These are phyloP conservation scores for Naso thynnoides DNA, from an alignment of 2,797 vertebrate species.

Conservation along the genomic window DNA sequence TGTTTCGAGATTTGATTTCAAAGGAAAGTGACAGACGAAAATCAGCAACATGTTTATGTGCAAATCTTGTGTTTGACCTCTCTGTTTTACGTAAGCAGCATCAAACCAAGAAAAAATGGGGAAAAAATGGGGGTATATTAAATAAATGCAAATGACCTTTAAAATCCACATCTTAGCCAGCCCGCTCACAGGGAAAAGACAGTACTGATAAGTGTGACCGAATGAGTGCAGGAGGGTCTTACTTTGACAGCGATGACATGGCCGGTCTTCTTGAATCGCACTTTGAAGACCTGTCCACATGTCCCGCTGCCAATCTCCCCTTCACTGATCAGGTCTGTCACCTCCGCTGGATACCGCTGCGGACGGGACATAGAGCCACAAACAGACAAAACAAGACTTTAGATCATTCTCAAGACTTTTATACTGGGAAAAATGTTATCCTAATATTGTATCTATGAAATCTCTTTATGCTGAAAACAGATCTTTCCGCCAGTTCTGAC, in stretches of 20 bases:
- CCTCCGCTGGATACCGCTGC: slow-evolving; percentile 94
- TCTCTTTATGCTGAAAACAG: neutral
- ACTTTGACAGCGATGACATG: slow-evolving; percentile 96
- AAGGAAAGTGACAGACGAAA: too few relatives aligned
- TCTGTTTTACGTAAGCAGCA: too few relatives aligned
- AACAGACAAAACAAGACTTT: slow-evolving; percentile 1
- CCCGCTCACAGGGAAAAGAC: neutral
- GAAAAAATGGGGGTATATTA: too few relatives aligned
- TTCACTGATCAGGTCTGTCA: slow-evolving; percentile 92
- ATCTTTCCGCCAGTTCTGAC: neutral
- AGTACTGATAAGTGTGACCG: neutral
- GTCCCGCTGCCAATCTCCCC: slow-evolving; percentile 96
- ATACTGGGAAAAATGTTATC: neutral
- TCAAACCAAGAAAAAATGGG: too few relatives aligned
- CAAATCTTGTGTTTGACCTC: too few relatives aligned
- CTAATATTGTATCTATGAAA: slow-evolving; percentile 1
- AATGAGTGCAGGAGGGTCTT: slow-evolving; percentile 20
- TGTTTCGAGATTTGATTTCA: too few relatives aligned
- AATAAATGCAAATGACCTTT: too few relatives aligned
- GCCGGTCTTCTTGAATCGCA: slow-evolving; percentile 93
- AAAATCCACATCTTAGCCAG: too few relatives aligned
- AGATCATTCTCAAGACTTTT: neutral
- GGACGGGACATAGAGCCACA: neutral
- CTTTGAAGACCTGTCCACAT: slow-evolving; percentile 96
- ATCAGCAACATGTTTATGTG: too few relatives aligned